These are phyloP conservation scores for Eilema depressum DNA, from an alignment of 2,888 invertebrate genomes.

Conservation along the genomic window DNA sequence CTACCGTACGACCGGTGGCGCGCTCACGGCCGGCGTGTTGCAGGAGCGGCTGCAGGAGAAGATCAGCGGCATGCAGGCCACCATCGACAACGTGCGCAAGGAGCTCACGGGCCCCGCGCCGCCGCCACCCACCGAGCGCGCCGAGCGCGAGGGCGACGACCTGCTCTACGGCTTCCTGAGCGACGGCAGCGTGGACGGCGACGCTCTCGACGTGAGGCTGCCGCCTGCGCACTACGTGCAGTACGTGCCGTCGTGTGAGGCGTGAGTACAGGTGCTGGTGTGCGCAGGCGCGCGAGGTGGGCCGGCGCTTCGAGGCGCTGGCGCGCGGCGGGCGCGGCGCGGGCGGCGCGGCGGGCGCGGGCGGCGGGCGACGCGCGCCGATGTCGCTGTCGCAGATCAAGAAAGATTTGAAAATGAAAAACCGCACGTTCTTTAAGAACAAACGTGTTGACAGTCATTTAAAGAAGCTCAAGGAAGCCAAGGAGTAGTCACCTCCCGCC, in stretches of 20 bases:
- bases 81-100: conserved; percentile 74
- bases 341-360: not conserved
- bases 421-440: conserved; percentile 45
- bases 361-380: not conserved
- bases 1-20: too few species aligned
- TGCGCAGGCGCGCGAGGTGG: conserved; percentile 39
- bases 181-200: conserved; percentile 64
- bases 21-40: not conserved
- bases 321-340: conserved; percentile 13
- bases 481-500: conserved; percentile 18
- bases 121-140: conserved; percentile 24
- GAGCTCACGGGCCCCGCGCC: conserved; percentile 63
- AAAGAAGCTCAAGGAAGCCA: conserved; percentile 25
- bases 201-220: conserved; percentile 52
- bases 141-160: conserved; percentile 33
- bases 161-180: conserved; percentile 55
- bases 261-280: too few species aligned
- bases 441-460: conserved; percentile 41
- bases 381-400: conserved; percentile 48
- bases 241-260: too few species aligned
- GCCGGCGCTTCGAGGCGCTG: conserved; percentile 37
- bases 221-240: too few species aligned
- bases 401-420: conserved; percentile 39
- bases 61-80: conserved; percentile 66
- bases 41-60: conserved; percentile 68